Percentiles rank a stretch among this genome's conserved stretches.
These are phyloP conservation scores for Sebastes diploproa DNA, from an alignment of 2,797 vertebrate species.

Conservation along the genomic window DNA sequence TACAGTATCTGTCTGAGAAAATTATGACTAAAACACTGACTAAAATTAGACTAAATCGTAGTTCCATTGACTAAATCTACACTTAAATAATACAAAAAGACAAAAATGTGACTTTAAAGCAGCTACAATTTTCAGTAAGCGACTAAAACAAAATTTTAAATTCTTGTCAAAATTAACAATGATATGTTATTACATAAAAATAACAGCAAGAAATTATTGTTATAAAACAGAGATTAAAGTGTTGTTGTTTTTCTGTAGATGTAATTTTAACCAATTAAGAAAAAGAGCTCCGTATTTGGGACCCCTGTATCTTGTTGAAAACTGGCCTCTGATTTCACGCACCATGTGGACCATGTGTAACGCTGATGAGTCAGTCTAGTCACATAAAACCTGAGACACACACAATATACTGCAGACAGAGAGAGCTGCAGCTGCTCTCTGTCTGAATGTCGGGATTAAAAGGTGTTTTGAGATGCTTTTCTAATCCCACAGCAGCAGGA, in stretches of 20 bases:
- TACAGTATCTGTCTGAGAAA: too few relatives aligned
- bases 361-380: conserved; percentile 3
- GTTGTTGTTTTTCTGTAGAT: too few relatives aligned
- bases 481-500: conserved; percentile 47
- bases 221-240: background rate
- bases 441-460: conserved; percentile 25
- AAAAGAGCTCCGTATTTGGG: background rate
- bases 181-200: background rate
- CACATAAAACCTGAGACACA: background rate
- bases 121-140: too few relatives aligned
- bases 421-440: background rate
- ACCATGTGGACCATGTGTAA: background rate
- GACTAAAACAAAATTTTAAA: too few relatives aligned
- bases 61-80: too few relatives aligned
- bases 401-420: background rate
- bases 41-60: too few relatives aligned
- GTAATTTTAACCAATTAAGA: background rate
- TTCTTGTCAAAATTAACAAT: too few relatives aligned
- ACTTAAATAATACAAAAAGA: too few relatives aligned
- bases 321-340: background rate
- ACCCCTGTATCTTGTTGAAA: background rate
- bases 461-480: conserved; percentile 26
- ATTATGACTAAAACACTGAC: too few relatives aligned
- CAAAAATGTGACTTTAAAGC: too few relatives aligned
- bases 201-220: background rate